Evolutionary conservation across 1,140 invertebrate genomes (phyloP), one percentile per base, ranked within the genome.

Genomic region (Cryptotermes secundus): DNA sequence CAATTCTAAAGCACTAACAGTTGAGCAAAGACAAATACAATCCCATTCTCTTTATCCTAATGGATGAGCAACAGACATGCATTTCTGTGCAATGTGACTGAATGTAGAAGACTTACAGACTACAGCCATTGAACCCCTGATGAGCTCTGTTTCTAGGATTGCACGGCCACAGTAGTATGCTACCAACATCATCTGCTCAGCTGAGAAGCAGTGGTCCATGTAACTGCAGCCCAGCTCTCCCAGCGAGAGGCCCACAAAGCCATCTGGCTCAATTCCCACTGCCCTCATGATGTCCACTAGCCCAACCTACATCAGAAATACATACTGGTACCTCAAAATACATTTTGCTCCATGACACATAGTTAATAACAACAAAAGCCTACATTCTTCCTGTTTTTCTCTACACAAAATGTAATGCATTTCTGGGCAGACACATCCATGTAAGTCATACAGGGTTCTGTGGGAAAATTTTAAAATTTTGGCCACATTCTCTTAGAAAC

Each of bases 161-260:
- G 91, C 92, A 81, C 88, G 87, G 19, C 93, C 94, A 88, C 93
- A 88, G 88, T 91, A 93, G 86, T 93, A 94, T 22, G 96, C 94
- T 34, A 95, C 92, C 22, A 97, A 87, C 83, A 98, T 93, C 89
- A 96, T 96, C 90, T 98, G 94, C 88, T 97, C 95, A 4, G 93
- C 92, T 16, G 96, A 96, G 84, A 97, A 91, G 84, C 94, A 95
- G 3, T 95, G 96, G 90, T 98, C 97, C 65, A 95, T 96, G 91
- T 98, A 98, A 31, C 94, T 95, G 90, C 96, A 98, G 4, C 95
- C 96, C n/a, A 97, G 88, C 90, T 97, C 96, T 35, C 96, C 96
- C 2, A 96, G 95, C 26, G 96, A 97, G 88, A 98, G 96, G 9
- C 94, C 97, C 87, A 98, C 93, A 81, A 98, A 95, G 59, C 94